Evolutionary conservation across 2,888 invertebrate species (phyloP), one percentile per base, ranked within the genome.

Genomic region (Erebia ligea): DNA sequence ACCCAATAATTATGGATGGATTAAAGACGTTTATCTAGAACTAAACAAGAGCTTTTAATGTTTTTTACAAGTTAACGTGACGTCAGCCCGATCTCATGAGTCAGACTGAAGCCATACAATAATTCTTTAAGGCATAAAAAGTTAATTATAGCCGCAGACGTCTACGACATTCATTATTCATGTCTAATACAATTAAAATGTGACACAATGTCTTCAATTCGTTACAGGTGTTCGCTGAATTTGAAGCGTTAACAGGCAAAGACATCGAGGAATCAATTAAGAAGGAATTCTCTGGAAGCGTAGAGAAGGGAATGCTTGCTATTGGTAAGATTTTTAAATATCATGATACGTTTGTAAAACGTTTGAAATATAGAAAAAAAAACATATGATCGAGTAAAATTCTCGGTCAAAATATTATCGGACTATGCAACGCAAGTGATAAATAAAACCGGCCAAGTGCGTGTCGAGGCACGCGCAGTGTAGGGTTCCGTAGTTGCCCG

Each of bases 241-340:
- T 97, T 86, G 96, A 97, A 87, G 95, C 96, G 78, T 81, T 97
- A 74, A 94, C 97, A 63, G 97, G 98, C 58, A 96, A 97, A 82
- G 97, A 97, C 82, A 96, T 98, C 80, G 97, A 98, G 84, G 95
- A 96, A 48, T 95, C 97, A 21, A 97, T 98, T 88, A 96, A 97
- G 90, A 96, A 96, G 77, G 98, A 98, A 89, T 98, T 98, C 92
- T 97, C 98, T 75, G 98, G 98, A 77, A 96, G 96, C 82, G 94
- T 98, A 69, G 96, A 98, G 86, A 96, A 97, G 85, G 98, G 98
- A 79, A 95, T 98, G 86, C 94, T 98, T 73, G 97, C 97, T 82
- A 97, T 98, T 80, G 97, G 98, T 98, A 90, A 93, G 94, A 88
- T 64, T 56, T 57, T 57, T 25, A 0, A 57, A 57, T 10, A 21